Evolutionary conservation across 37 sponge, comb jelly and placozoan species (phyloP).

Genomic region (Cladorhizidae sp.): DNA sequence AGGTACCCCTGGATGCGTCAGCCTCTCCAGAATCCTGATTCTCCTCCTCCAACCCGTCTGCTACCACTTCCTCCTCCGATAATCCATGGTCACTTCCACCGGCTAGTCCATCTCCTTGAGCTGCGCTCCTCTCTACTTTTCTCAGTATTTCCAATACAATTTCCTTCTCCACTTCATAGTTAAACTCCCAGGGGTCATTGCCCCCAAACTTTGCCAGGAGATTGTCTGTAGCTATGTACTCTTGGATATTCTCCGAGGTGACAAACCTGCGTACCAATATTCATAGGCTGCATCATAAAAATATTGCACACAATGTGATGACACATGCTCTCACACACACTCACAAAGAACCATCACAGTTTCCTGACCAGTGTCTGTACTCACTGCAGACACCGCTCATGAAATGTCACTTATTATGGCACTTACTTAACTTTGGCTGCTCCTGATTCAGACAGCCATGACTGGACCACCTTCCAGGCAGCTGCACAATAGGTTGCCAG

Average conservation of each 20-base stretch:
- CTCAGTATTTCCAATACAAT: neutral
- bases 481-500: constrained; percentile 57
- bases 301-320: too few relatives aligned
- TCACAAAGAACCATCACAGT: too few relatives aligned
- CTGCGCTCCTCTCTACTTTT: neutral
- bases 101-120: neutral
- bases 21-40: neutral
- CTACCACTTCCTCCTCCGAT: neutral
- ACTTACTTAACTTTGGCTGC: constrained; percentile 73
- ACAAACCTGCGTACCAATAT: constrained; percentile 66
- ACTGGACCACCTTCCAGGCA: constrained; percentile 84
- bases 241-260: constrained; percentile 40
- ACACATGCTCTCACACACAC: too few relatives aligned
- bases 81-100: neutral
- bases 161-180: constrained; percentile 37
- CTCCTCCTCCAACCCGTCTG: constrained; percentile 13
- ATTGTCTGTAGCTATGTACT: constrained; percentile 64
- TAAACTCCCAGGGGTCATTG: constrained; percentile 64
- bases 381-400: too few relatives aligned
- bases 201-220: constrained; percentile 77
- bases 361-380: too few relatives aligned
- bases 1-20: neutral
- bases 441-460: constrained; percentile 77
- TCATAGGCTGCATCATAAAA: too few relatives aligned
- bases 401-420: too few relatives aligned